Evolutionary conservation across 2,888 invertebrate species (phyloP).

Genomic region (Conistra vaccinii): DNA sequence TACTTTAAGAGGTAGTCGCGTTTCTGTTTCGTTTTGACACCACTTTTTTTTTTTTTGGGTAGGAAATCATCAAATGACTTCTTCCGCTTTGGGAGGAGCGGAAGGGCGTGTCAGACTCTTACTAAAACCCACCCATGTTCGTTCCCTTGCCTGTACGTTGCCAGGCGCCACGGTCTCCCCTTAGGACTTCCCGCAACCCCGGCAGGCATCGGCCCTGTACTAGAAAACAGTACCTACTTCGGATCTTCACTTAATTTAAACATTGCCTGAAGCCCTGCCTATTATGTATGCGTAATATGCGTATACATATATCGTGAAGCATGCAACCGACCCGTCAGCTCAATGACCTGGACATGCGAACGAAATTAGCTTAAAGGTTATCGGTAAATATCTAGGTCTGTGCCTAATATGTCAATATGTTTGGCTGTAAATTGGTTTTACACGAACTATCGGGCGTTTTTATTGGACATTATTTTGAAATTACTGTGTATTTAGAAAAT

Average conservation of each 20-base stretch:
- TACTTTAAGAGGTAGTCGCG: no score
- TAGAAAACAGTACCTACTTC: conserved; percentile 12
- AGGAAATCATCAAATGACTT: no score
- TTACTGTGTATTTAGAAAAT: not conserved
- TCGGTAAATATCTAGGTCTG: conserved; percentile 42
- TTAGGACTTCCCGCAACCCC: no score
- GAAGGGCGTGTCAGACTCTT: no score
- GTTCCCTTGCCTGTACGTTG: no score
- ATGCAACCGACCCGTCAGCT: conserved; percentile 38
- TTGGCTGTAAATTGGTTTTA: conserved; percentile 3
- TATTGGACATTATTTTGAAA: not conserved
- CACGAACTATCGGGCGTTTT: not conserved
- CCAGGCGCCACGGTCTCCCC: no score
- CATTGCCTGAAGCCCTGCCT: conserved; percentile 26
- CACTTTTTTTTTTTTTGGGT: no score
- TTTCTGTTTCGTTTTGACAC: no score
- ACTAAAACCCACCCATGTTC: no score
- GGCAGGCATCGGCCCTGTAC: no score
- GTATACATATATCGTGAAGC: conserved; percentile 56
- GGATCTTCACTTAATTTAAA: conserved; percentile 11
- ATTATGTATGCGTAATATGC: conserved; percentile 35
- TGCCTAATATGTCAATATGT: conserved; percentile 7
- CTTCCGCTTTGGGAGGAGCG: no score
- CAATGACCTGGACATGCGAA: conserved; percentile 53
- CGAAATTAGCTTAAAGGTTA: conserved; percentile 50